These are phyloP conservation scores for Euthynnus affinis DNA, from an alignment of 2,797 vertebrate genomes.

Conservation along the genomic window DNA sequence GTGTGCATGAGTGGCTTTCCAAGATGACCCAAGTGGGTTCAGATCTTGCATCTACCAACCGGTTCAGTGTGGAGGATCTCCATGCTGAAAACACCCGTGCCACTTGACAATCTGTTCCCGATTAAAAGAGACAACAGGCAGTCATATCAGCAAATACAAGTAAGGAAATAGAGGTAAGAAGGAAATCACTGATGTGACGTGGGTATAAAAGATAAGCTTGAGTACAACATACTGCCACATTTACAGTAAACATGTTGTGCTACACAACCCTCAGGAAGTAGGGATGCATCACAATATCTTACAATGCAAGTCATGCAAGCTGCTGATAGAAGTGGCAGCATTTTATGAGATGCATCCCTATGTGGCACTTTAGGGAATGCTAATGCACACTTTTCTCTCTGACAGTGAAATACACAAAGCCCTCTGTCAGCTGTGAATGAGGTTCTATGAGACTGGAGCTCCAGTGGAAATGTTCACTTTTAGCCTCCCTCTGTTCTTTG, in stretches of 20 bases:
- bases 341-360: slow-evolving; percentile 63
- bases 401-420: slow-evolving; percentile 68
- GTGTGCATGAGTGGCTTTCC: slow-evolving; percentile 15
- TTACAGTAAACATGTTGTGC: slow-evolving; percentile 40
- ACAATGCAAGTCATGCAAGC: slow-evolving; percentile 56
- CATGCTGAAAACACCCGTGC: slow-evolving; percentile 34
- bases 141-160: slow-evolving; percentile 55
- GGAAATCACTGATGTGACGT: slow-evolving; percentile 45
- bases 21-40: slow-evolving; percentile 4
- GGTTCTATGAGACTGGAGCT: slow-evolving; percentile 56
- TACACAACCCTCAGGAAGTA: slow-evolving; percentile 34
- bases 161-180: slow-evolving; percentile 39
- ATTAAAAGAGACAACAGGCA: slow-evolving; percentile 56
- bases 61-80: slow-evolving; percentile 21
- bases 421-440: slow-evolving; percentile 79
- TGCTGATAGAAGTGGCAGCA: slow-evolving; percentile 56
- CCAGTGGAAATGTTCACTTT: slow-evolving; percentile 72
- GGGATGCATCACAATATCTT: slow-evolving; percentile 41
- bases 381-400: slow-evolving; percentile 64
- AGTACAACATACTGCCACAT: slow-evolving; percentile 21
- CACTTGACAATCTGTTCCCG: slow-evolving; percentile 55
- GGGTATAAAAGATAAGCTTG: slow-evolving; percentile 44
- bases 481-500: slow-evolving; percentile 66
- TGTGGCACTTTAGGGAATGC: slow-evolving; percentile 71
- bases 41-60: slow-evolving; percentile 31